A percentile compares a stretch with the other conserved stretches of the same genome.
phyloP scores from a whole-genome alignment of 2,113 vertebrate genomes.

The Neogobius melanostomus region DNA sequence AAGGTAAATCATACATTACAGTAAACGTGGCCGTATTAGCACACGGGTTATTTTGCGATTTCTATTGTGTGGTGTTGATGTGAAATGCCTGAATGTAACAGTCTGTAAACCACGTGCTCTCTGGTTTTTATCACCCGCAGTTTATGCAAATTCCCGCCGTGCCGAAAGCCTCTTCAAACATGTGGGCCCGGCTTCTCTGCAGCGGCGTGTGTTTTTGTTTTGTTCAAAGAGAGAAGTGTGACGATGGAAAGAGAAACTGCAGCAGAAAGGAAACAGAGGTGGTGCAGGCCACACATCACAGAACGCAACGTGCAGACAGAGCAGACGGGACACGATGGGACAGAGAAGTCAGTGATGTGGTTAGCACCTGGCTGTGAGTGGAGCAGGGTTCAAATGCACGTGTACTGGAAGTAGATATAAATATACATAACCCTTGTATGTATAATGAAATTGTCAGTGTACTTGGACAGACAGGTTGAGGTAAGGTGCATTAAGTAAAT shows the following conservation, averaged over 20 bases:
- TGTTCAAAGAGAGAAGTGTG: conserved; percentile 12
- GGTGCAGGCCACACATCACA: not conserved
- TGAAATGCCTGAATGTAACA: conserved; percentile 22
- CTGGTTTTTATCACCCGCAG: conserved; percentile 24
- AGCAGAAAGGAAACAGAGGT: not conserved
- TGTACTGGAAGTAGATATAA: not conserved
- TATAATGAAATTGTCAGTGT: too few species aligned
- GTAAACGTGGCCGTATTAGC: conserved; percentile 46
- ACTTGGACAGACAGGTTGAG: too few species aligned
- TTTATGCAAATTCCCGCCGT: conserved; percentile 9
- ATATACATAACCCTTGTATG: not conserved
- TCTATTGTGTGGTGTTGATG: conserved; percentile 29
- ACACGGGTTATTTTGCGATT: conserved; percentile 19
- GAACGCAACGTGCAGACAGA: too few species aligned
- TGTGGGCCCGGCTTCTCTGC: conserved; percentile 26
- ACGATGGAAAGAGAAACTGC: not conserved
- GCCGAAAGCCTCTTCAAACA: conserved; percentile 37
- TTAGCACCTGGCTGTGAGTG: not conserved
- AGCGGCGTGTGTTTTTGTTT: conserved; percentile 17
- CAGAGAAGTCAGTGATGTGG: not conserved
- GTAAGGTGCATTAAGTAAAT: too few species aligned
- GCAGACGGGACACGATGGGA: not conserved
- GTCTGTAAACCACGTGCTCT: conserved; percentile 48
- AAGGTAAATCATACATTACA: conserved; percentile 24
- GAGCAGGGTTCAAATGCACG: not conserved